Conservation (phyloP, 2,113 vertebrate genomes). For the Lontra canadensis region DNA sequence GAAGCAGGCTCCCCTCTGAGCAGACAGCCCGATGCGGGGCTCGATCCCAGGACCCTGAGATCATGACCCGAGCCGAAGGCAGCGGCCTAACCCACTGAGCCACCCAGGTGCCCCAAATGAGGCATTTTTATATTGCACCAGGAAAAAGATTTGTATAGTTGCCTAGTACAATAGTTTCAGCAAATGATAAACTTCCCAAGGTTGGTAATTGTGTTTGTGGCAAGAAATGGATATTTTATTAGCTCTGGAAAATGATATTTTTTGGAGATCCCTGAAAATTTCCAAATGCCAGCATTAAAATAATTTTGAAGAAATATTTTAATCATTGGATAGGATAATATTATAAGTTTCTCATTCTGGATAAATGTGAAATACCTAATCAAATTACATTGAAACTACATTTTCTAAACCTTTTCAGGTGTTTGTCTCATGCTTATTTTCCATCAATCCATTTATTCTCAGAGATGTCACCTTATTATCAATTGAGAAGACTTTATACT, state of each 20-base stretch:
- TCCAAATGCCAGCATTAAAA: background rate
- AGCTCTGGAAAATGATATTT: constrained; percentile 26
- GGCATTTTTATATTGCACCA: background rate
- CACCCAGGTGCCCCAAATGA: too few species aligned
- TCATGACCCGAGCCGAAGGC: too few species aligned
- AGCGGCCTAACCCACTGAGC: too few species aligned
- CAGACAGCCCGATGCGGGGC: too few species aligned
- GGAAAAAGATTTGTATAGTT: background rate
- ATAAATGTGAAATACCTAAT: constrained; percentile 21
- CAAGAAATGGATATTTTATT: constrained; percentile 49
- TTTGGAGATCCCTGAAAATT: constrained; percentile 18
- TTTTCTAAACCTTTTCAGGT: background rate
- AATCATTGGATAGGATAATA: background rate
- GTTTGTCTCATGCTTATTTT: background rate
- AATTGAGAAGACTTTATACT: background rate
- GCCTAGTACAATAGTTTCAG: constrained; percentile 19
- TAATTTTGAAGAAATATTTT: constrained; percentile 33
- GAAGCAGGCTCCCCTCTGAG: too few species aligned
- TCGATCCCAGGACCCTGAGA: too few species aligned
- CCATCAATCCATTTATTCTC: background rate
- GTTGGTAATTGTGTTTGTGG: constrained; percentile 35
- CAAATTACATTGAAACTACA: background rate
- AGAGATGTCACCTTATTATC: background rate
- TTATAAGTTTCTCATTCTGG: background rate
- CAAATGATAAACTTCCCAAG: constrained; percentile 28